These are phyloP conservation scores for Chaenocephalus aceratus DNA, from an alignment of 2,113 vertebrate genomes.

Conservation along the genomic window DNA sequence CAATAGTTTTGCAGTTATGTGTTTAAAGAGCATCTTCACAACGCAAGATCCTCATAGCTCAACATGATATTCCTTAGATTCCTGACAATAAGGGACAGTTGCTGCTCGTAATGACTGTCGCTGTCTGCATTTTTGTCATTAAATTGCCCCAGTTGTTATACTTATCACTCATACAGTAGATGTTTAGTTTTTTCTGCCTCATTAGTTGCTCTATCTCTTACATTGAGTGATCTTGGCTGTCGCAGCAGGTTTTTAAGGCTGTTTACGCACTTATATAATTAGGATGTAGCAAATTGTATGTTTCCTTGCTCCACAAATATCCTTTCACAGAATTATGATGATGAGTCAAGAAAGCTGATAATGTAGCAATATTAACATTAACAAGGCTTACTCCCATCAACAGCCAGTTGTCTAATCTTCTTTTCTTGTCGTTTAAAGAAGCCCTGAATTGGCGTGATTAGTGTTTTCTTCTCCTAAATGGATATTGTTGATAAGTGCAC, in stretches of 20 bases:
- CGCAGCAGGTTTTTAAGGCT: slow-evolving; percentile 26
- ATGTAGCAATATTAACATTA: slow-evolving; percentile 6
- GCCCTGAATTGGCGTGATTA: neutral
- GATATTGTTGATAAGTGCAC: no score
- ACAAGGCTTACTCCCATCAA: neutral
- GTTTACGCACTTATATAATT: slow-evolving; percentile 25
- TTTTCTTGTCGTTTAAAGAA: neutral
- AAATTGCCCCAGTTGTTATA: neutral
- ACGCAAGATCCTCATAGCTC: neutral
- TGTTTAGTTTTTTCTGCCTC: slow-evolving; percentile 6
- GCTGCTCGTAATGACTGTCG: neutral
- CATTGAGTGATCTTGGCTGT: neutral
- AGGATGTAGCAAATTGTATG: neutral
- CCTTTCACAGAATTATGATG: slow-evolving; percentile 14
- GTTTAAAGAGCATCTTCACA: neutral
- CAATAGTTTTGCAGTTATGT: neutral
- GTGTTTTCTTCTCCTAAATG: neutral
- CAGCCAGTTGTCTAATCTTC: neutral
- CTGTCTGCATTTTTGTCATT: neutral
- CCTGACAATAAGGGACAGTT: neutral
- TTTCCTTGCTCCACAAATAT: slow-evolving; percentile 21
- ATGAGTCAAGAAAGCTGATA: slow-evolving; percentile 37
- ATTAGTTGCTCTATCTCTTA: slow-evolving; percentile 15
- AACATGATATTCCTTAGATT: neutral
- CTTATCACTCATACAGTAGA: neutral